Base-by-base conservation (phyloP, 2,797 vertebrate species). In the Coccyzus lansbergi region DNA sequence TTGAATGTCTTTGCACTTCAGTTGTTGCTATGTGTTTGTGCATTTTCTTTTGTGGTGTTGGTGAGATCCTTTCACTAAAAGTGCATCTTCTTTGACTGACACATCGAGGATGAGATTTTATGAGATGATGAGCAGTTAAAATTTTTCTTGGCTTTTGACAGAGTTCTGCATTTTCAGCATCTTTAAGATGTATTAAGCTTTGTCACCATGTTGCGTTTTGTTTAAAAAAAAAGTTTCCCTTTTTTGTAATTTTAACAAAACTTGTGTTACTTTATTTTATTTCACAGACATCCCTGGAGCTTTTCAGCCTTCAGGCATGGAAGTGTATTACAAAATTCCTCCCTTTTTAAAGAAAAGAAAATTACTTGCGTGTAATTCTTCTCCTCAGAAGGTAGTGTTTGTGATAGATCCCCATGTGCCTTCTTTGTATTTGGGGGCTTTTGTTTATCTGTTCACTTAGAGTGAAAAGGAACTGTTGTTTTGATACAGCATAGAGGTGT, bases 291-390 rank as follows among this genome's bases (percentile, higher is more conserved):
- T 85, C 78, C 76, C 89, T 90, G 83, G 89, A 93, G 92, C 63
- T 93, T 96, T 95, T 95, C 72, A 93, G 75, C 72, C 74, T 95
- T 97, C 77, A 93, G 89, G 83, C 76, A 90, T 65, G 83, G 88
- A 92, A 95, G 24, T 83, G 12, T 91, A 87, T 92, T 94, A 92
- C 52, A 91, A 94, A 95, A 96, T 94, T 82, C 69, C 55, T 93
- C 10, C 59, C 81, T 68, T 92, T 86, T 88, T 96, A 93, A 92
- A 89, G 64, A 85, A 96, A 94, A 90, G 53, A 89, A 95, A 95
- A 92, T 95, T 92, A 78, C 70, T 89, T 95, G 74, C 13, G 1
- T 93, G 68, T 93, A 96, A 85, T 95, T 86, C 87, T 94, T 83
- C 83, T 90, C 93, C 78, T 94, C 86, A 88, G 85, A 94, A 93